Conservation (phyloP, 2,797 vertebrate species). For the Mormyrops attenuatus region DNA sequence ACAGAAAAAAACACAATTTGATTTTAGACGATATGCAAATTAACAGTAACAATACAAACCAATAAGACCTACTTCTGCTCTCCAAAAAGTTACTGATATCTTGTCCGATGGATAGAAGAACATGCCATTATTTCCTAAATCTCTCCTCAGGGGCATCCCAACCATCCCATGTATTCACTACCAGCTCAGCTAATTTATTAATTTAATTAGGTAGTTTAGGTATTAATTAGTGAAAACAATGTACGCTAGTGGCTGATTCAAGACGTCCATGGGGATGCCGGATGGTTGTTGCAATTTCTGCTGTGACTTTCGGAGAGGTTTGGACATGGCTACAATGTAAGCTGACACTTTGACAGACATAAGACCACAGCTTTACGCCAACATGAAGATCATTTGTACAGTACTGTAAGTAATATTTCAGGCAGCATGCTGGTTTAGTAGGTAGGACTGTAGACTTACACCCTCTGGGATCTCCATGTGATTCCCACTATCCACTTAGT, state of each 20-base stretch:
- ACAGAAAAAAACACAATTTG: background rate
- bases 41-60: background rate
- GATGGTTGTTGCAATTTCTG: background rate
- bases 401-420: background rate
- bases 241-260: background rate
- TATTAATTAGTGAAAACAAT: background rate
- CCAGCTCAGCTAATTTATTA: background rate
- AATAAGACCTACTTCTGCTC: background rate
- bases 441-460: background rate
- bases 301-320: background rate
- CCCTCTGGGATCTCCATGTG: background rate
- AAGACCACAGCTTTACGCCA: background rate
- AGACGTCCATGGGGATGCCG: background rate
- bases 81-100: background rate
- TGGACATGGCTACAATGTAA: background rate
- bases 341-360: background rate
- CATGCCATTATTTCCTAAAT: background rate
- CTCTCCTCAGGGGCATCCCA: background rate
- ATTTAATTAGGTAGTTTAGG: background rate
- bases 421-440: background rate
- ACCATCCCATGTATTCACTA: background rate
- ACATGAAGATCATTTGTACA: background rate
- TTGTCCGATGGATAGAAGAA: background rate
- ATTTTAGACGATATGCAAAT: background rate
- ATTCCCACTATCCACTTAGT: background rate